phyloP scores from a whole-genome alignment of 2,888 invertebrate genomes.

The Hermaeophaga mercurialis region DNA sequence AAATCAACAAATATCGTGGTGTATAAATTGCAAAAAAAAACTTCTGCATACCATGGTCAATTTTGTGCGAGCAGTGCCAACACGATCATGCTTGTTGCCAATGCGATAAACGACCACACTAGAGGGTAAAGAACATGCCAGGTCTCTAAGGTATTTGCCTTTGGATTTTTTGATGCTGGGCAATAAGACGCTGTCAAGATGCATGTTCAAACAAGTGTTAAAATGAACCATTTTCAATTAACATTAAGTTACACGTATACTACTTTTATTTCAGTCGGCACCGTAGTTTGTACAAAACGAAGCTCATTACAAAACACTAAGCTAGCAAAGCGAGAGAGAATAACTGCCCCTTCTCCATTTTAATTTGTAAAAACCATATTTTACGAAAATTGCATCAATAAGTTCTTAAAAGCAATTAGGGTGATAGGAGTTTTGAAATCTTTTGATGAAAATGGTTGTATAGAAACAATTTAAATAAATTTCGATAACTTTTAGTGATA shows the following conservation, averaged over 20 bases:
- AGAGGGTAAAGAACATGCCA: conserved; percentile 58
- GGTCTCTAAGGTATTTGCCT: conserved; percentile 50
- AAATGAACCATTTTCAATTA: conserved; percentile 48
- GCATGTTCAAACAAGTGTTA: conserved; percentile 34
- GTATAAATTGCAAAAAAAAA: conserved; percentile 38
- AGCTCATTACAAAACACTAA: conserved; percentile 2
- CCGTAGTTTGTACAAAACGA: conserved; percentile 1
- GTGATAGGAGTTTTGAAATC: no score
- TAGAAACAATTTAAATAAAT: no score
- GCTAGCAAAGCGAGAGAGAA: neutral
- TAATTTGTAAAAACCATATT: no score
- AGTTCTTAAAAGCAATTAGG: no score
- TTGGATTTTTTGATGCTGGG: conserved; percentile 51
- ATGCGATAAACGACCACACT: conserved; percentile 57
- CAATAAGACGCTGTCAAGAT: conserved; percentile 49
- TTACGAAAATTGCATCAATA: no score
- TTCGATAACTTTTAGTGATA: no score
- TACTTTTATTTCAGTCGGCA: conserved; percentile 2
- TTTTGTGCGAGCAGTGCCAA: conserved; percentile 58
- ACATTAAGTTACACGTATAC: conserved; percentile 51
- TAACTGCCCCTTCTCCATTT: no score
- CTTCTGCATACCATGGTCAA: conserved; percentile 54
- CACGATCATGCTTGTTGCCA: conserved; percentile 59
- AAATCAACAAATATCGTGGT: conserved; percentile 17
- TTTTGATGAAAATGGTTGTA: no score